Percentiles rank a stretch among this genome's conserved stretches.
Conservation (phyloP, 2,113 vertebrate species). For the cattle (Bos taurus) region ARS-UCD2.0 NC_037331.1:37354501-37355000, state of each 20-base stretch:
- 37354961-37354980: not conserved
- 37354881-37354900: not conserved
- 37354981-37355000: not conserved
- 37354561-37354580: not conserved
- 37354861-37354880: not conserved
- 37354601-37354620: not conserved
- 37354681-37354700: not conserved
- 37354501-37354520: accelerated
- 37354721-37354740: not conserved
- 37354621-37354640: not conserved
- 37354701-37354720: not conserved
- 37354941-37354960: not conserved
- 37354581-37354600: not conserved
- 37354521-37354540: not conserved
- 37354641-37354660: not conserved
- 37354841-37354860: not conserved
- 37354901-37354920: not conserved
- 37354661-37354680: not conserved
- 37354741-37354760: not conserved
- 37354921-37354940: not conserved
- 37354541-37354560: not conserved
- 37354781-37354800: not conserved
- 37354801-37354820: not conserved
- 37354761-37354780: not conserved
- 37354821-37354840: not conserved